A percentile compares a stretch with the other conserved stretches of the same genome.
Conservation (phyloP, 2,888 invertebrate genomes). For the Anagyrus pseudococci region DNA sequence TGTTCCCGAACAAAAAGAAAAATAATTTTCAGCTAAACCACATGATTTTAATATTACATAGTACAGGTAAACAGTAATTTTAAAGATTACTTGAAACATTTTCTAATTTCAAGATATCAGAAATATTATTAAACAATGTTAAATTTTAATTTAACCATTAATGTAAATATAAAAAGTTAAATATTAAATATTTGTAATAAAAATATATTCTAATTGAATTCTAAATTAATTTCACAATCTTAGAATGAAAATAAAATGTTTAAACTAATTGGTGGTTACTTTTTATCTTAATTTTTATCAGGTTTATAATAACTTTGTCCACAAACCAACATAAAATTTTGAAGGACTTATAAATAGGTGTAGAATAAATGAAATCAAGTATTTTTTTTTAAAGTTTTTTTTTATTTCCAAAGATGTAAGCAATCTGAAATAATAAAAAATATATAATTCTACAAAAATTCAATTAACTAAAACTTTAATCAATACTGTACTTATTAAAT, state of each 20-base stretch:
- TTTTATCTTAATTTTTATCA: no score
- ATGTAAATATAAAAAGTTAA: constrained; percentile 21
- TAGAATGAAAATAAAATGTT: background rate
- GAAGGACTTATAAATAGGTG: no score
- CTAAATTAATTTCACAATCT: constrained; percentile 2
- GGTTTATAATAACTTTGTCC: no score
- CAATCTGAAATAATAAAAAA: constrained; percentile 45
- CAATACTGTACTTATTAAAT: background rate
- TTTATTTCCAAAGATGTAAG: constrained; percentile 42
- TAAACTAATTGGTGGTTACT: background rate
- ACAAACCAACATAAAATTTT: background rate
- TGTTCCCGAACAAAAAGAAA: background rate
- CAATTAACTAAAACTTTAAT: background rate
- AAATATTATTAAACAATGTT: no score
- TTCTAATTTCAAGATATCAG: background rate
- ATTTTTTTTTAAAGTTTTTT: constrained; percentile 1
- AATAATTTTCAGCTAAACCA: background rate
- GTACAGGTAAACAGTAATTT: background rate
- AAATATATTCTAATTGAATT: constrained; percentile 1
- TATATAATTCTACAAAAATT: constrained; percentile 2
- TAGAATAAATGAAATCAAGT: background rate
- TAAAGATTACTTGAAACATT: background rate
- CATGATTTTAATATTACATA: background rate
- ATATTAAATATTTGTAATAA: constrained; percentile 9
- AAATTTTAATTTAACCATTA: no score